Evolutionary conservation across 2,888 invertebrate species (phyloP).

Genomic region (Chymomyza fuscimana): DNA sequence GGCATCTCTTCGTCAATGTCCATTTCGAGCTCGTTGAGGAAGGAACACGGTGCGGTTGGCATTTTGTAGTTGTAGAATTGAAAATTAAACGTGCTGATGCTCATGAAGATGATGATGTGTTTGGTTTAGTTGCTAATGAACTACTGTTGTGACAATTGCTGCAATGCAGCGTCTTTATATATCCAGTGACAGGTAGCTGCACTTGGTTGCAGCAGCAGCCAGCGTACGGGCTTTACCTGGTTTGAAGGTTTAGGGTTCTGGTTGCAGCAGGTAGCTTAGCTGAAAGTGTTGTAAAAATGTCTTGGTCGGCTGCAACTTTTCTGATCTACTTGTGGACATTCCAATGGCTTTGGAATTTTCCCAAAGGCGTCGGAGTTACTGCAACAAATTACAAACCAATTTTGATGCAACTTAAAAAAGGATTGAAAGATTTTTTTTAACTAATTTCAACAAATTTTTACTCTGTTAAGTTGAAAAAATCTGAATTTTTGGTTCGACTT

Average conservation of each 20-base stretch:
- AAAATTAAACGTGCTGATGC: constrained; percentile 65
- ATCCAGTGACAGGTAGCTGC: neutral
- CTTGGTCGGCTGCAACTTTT: constrained; percentile 13
- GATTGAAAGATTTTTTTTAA: no score
- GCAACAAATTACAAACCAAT: no score
- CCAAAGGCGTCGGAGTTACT: neutral
- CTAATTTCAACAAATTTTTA: no score
- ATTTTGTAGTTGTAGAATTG: constrained; percentile 64
- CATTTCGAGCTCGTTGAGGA: constrained; percentile 62
- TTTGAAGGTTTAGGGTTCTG: constrained; percentile 4
- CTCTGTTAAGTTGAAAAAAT: no score
- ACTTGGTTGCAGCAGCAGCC: neutral
- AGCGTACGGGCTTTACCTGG: constrained; percentile 25
- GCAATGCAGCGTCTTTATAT: constrained; percentile 29
- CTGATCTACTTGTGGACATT: neutral
- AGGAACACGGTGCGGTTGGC: constrained; percentile 24
- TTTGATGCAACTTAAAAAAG: no score
- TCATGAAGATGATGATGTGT: constrained; percentile 38
- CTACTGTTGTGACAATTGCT: constrained; percentile 2
- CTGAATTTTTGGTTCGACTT: no score
- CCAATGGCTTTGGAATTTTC: constrained; percentile 19
- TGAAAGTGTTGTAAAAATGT: neutral
- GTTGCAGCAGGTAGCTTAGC: constrained; percentile 30
- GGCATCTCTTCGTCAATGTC: constrained; percentile 60
- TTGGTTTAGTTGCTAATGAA: neutral